Evolutionary conservation across 2,113 vertebrate species (phyloP).

Genomic region (Amphiprion percula): DNA sequence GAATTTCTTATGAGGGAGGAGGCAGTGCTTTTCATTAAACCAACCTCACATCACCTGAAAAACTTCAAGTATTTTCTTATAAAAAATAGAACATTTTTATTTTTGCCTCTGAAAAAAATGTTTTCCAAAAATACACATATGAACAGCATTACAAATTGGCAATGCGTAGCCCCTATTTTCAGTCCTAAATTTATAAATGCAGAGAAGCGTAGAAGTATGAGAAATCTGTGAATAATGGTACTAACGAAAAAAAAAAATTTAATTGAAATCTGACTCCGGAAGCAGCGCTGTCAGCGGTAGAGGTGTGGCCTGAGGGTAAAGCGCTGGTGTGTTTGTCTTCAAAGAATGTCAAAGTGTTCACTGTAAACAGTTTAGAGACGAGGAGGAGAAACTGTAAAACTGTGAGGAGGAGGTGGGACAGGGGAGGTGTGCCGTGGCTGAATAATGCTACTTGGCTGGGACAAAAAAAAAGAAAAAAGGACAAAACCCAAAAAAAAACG

Average conservation of each 20-base stretch:
- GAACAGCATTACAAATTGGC: constrained; percentile 77
- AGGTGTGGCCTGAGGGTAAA: constrained; percentile 21
- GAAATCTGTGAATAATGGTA: constrained; percentile 44
- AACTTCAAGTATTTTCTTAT: constrained; percentile 84
- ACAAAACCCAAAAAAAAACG: background rate
- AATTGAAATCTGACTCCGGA: constrained; percentile 27
- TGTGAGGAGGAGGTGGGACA: constrained; percentile 1
- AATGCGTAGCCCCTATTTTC: constrained; percentile 73
- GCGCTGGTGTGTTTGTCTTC: constrained; percentile 77
- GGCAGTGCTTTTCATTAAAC: constrained; percentile 47
- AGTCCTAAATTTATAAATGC: constrained; percentile 53
- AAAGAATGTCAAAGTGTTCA: constrained; percentile 71
- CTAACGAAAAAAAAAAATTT: constrained; percentile 34
- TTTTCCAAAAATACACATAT: constrained; percentile 81
- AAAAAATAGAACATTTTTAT: constrained; percentile 85
- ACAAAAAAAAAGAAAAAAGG: background rate
- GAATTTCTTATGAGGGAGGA: constrained; percentile 51
- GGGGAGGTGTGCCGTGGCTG: background rate
- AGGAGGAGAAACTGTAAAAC: constrained; percentile 1
- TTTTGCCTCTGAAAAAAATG: constrained; percentile 72
- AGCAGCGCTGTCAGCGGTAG: constrained; percentile 46
- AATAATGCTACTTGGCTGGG: constrained; percentile 17
- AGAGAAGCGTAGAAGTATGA: constrained; percentile 45
- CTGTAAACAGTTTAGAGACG: constrained; percentile 80
- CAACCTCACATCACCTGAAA: constrained; percentile 66